A percentile compares a stretch with the other conserved stretches of the same genome.
Evolutionary conservation across 2,797 vertebrate species (phyloP).

Genomic region (Falco naumanni): DNA sequence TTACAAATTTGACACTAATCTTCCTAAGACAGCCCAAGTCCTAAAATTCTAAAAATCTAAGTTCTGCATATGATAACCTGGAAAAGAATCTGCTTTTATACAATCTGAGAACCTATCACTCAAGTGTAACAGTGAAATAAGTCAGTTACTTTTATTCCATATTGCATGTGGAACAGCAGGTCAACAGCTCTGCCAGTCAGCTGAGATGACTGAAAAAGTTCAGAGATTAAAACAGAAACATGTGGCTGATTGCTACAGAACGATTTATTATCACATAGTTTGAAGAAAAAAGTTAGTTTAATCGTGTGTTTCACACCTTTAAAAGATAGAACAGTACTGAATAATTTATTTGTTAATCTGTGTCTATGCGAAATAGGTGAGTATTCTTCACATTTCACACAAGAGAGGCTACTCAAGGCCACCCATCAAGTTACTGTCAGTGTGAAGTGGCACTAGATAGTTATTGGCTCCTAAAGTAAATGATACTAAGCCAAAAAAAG

Average conservation of each 20-base stretch:
- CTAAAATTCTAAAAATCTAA: background rate
- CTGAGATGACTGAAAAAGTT: background rate
- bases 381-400: conserved; percentile 4
- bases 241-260: background rate
- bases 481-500: background rate
- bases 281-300: background rate
- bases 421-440: background rate
- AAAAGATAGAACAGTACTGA: background rate
- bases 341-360: background rate
- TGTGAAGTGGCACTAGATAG: background rate
- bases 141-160: background rate
- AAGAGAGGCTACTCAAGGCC: background rate
- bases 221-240: background rate
- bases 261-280: background rate
- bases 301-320: background rate
- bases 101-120: background rate
- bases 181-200: background rate
- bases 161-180: background rate
- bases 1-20: background rate
- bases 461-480: background rate
- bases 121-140: background rate
- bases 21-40: background rate
- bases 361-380: conserved; percentile 35
- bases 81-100: background rate
- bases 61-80: background rate